phyloP scores from a whole-genome alignment of 2,888 invertebrate genomes.

The Celastrina argiolus region DNA sequence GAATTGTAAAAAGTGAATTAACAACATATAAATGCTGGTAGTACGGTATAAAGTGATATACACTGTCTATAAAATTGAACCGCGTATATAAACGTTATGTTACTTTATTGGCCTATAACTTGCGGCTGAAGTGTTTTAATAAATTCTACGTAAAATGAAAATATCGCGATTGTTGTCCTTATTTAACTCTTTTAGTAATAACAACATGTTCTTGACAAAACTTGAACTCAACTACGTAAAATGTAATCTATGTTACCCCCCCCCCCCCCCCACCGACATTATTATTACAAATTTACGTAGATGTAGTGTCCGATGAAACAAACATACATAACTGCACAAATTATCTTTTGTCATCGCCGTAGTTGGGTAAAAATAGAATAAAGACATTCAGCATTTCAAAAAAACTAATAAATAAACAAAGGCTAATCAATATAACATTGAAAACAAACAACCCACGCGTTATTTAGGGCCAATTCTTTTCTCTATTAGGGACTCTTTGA shows the following conservation, averaged over 20 bases:
- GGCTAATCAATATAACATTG: neutral
- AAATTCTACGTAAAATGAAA: conserved; percentile 7
- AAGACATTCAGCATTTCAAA: too few relatives aligned
- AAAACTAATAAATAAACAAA: neutral
- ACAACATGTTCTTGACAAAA: too few relatives aligned
- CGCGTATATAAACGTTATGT: conserved; percentile 10
- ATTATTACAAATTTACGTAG: too few relatives aligned
- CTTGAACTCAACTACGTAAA: too few relatives aligned
- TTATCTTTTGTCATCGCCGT: too few relatives aligned
- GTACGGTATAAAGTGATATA: conserved; percentile 17
- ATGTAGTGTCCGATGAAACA: too few relatives aligned
- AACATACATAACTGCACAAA: too few relatives aligned
- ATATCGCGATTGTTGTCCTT: conserved; percentile 3
- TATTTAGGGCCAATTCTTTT: conserved; percentile 8
- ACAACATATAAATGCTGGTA: conserved; percentile 13
- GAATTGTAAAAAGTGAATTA: neutral
- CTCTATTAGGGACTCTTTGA: conserved; percentile 20
- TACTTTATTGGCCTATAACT: conserved; percentile 14
- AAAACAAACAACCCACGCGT: neutral
- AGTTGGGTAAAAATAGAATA: too few relatives aligned
- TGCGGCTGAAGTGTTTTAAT: conserved; percentile 15
- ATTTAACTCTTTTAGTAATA: neutral
- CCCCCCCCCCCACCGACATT: too few relatives aligned
- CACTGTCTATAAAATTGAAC: conserved; percentile 18
- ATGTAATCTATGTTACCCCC: too few relatives aligned